A percentile compares a stretch with the other conserved stretches of the same genome.
These are phyloP conservation scores for Labeo catla DNA, from an alignment of 2,113 vertebrate species.

Conservation along the genomic window DNA sequence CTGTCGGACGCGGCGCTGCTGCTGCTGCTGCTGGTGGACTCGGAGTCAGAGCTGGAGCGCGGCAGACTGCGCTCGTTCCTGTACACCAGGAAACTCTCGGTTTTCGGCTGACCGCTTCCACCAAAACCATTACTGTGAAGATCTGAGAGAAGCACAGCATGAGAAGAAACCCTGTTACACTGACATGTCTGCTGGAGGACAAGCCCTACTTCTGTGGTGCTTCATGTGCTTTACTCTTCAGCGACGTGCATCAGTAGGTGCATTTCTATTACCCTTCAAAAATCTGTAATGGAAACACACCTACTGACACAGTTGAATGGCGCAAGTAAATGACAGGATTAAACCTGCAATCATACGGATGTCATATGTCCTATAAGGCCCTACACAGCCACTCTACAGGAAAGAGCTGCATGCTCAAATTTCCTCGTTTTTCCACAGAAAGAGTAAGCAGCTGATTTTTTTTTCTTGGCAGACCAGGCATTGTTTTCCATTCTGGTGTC, in stretches of 20 bases:
- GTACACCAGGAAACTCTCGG: constrained; percentile 97
- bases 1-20: constrained; percentile 97
- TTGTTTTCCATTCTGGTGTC: neutral
- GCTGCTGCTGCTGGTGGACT: constrained; percentile 96
- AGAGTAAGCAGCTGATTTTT: neutral
- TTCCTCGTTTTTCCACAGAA: neutral
- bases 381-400: neutral
- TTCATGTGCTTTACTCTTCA: neutral
- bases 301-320: neutral
- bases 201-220: neutral
- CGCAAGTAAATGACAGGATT: neutral
- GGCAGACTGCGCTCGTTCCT: constrained; percentile 93
- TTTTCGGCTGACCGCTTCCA: constrained; percentile 90
- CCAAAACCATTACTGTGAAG: constrained; percentile 95
- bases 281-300: no score
- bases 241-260: no score
- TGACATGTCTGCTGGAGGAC: neutral
- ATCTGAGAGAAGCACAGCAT: constrained; percentile 69
- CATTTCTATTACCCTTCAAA: no score
- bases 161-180: neutral
- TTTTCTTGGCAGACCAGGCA: neutral
- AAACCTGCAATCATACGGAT: neutral
- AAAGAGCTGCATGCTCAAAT: neutral
- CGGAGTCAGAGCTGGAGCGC: constrained; percentile 95
- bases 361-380: neutral